These are phyloP conservation scores for Erethizon dorsatum DNA, from an alignment of 2,797 vertebrate genomes.

Conservation along the genomic window DNA sequence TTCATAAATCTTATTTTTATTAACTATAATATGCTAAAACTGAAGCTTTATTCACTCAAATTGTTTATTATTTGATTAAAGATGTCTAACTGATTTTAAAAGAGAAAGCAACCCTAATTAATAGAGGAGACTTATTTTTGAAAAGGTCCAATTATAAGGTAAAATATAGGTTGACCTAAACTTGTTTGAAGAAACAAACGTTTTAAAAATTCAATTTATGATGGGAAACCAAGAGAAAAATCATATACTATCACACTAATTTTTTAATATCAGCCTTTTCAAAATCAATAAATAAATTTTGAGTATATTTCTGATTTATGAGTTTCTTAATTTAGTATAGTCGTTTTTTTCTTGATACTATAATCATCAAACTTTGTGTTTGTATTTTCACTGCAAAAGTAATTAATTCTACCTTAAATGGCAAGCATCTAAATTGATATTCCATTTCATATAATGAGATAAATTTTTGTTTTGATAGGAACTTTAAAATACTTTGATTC, in stretches of 20 bases:
- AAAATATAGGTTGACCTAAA: constrained; percentile 32
- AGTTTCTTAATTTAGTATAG: background rate
- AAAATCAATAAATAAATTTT: background rate
- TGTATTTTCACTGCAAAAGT: background rate
- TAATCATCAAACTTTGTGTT: constrained; percentile 42
- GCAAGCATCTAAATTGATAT: background rate
- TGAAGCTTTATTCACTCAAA: background rate
- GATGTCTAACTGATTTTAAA: background rate
- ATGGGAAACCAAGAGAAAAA: background rate
- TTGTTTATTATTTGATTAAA: constrained; percentile 28
- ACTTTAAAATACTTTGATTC: background rate
- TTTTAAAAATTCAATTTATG: background rate
- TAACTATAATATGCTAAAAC: background rate
- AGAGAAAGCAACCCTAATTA: background rate
- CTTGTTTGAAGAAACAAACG: background rate
- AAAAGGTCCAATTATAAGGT: background rate
- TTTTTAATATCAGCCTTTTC: background rate
- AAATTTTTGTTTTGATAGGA: constrained; percentile 14
- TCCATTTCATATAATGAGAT: background rate
- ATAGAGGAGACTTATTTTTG: constrained; percentile 29
- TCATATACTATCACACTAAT: background rate
- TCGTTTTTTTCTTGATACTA: background rate
- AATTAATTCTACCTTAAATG: background rate
- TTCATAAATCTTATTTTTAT: constrained; percentile 4
- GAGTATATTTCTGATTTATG: background rate